A percentile compares a stretch with the other conserved stretches of the same genome.
These are phyloP conservation scores for Chelon auratus DNA, from an alignment of 2,797 vertebrate genomes.

Conservation along the genomic window DNA sequence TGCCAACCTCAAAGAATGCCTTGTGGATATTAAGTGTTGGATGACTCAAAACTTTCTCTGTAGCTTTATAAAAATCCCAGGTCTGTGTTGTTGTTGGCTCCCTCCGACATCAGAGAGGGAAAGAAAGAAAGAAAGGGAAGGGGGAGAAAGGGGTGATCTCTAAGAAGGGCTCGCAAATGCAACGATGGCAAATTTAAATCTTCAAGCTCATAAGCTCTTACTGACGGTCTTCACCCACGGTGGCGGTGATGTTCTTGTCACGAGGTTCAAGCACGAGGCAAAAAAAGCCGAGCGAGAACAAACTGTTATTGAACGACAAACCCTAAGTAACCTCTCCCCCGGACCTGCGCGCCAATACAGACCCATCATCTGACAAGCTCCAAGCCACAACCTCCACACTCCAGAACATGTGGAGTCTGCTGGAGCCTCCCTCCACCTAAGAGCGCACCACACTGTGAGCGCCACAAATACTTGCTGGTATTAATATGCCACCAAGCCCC, in stretches of 20 bases:
- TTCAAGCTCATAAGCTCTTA: constrained; percentile 46
- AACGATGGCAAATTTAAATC: constrained; percentile 46
- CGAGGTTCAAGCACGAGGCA: constrained; percentile 41
- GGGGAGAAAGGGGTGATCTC: constrained; percentile 2
- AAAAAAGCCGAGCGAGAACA: constrained; percentile 47
- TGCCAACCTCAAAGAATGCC: constrained; percentile 70
- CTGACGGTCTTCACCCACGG: constrained; percentile 13
- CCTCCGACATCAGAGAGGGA: constrained; percentile 26
- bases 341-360: constrained; percentile 29
- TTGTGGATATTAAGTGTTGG: constrained; percentile 69
- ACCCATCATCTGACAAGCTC: constrained; percentile 24
- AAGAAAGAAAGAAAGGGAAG: constrained; percentile 21
- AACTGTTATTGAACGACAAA: constrained; percentile 48
- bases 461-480: constrained; percentile 51
- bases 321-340: constrained; percentile 40
- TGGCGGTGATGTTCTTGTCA: constrained; percentile 45
- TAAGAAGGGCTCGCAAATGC: constrained; percentile 23
- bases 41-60: constrained; percentile 70
- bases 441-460: constrained; percentile 44
- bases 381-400: constrained; percentile 56
- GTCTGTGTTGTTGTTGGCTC: constrained; percentile 61
- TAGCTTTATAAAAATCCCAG: constrained; percentile 55
- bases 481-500: constrained; percentile 5
- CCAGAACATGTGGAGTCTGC: constrained; percentile 56
- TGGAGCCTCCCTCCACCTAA: constrained; percentile 60